Conservation (phyloP, 1,140 invertebrate species). For the Trachymyrmex septentrionalis region DNA sequence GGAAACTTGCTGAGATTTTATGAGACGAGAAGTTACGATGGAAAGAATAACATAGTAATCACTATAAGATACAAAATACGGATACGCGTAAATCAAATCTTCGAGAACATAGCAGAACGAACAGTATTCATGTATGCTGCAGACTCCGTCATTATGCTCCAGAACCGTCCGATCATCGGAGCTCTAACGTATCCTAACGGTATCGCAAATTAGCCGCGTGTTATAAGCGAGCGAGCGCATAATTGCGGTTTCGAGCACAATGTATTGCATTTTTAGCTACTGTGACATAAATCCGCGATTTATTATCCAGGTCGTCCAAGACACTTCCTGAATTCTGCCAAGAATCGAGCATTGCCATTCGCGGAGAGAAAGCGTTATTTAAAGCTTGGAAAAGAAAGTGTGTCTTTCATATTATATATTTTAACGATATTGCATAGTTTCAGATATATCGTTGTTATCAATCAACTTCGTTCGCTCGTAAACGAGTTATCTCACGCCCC, state of each 20-base stretch:
- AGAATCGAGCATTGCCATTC: neutral
- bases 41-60: neutral
- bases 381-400: slow-evolving; percentile 2
- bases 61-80: neutral
- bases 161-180: slow-evolving; percentile 41
- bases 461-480: slow-evolving; percentile 17
- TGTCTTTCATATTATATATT: too few species aligned
- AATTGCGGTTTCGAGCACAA: slow-evolving; percentile 39
- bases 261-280: slow-evolving; percentile 22
- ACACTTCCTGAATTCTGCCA: neutral
- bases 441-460: slow-evolving; percentile 18
- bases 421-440: neutral
- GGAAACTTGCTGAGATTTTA: neutral
- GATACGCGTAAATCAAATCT: slow-evolving; percentile 36
- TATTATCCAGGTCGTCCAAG: neutral
- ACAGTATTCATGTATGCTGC: slow-evolving; percentile 4
- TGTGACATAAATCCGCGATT: slow-evolving; percentile 20
- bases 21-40: neutral
- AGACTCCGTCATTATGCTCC: slow-evolving; percentile 51
- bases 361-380: neutral
- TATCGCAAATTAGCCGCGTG: slow-evolving; percentile 52
- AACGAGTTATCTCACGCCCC: slow-evolving; percentile 5
- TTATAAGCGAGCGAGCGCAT: slow-evolving; percentile 40
- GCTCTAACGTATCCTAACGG: slow-evolving; percentile 58
- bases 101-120: neutral